These are phyloP conservation scores for Laodelphax striatellus DNA, from an alignment of 1,140 invertebrate species.

Conservation along the genomic window DNA sequence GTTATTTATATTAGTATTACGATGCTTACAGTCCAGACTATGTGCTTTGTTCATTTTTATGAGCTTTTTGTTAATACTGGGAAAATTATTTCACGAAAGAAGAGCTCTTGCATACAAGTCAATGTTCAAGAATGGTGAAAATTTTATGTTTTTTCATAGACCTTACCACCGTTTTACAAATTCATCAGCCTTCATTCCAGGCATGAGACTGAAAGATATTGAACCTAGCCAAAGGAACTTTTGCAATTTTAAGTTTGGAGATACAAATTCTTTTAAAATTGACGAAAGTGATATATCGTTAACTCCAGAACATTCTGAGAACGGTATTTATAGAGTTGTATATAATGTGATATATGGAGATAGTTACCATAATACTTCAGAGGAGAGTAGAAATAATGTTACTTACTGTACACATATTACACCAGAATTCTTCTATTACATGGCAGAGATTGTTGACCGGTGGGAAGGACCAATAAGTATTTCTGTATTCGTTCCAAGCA, in stretches of 20 bases:
- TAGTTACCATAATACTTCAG: slow-evolving; percentile 30
- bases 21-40: slow-evolving; percentile 11
- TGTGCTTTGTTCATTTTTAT: slow-evolving; percentile 13
- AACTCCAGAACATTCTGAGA: slow-evolving; percentile 41
- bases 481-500: slow-evolving; percentile 54
- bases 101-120: neutral
- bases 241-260: slow-evolving; percentile 49
- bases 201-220: slow-evolving; percentile 21
- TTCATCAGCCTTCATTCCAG: slow-evolving; percentile 16
- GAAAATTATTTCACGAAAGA: slow-evolving; percentile 8
- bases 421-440: slow-evolving; percentile 56
- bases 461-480: slow-evolving; percentile 67
- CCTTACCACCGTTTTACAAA: slow-evolving; percentile 3
- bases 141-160: slow-evolving; percentile 4
- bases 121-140: slow-evolving; percentile 6
- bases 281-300: slow-evolving; percentile 30
- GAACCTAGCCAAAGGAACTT: slow-evolving; percentile 40
- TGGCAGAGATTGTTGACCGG: slow-evolving; percentile 50
- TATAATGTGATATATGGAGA: slow-evolving; percentile 45
- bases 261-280: slow-evolving; percentile 43
- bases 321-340: slow-evolving; percentile 47
- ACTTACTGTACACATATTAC: slow-evolving; percentile 65
- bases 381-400: slow-evolving; percentile 27
- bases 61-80: slow-evolving; percentile 8
- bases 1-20: slow-evolving; percentile 13